These are phyloP conservation scores for Ammospiza caudacuta DNA, from an alignment of 2,113 vertebrate genomes.

Conservation along the genomic window DNA sequence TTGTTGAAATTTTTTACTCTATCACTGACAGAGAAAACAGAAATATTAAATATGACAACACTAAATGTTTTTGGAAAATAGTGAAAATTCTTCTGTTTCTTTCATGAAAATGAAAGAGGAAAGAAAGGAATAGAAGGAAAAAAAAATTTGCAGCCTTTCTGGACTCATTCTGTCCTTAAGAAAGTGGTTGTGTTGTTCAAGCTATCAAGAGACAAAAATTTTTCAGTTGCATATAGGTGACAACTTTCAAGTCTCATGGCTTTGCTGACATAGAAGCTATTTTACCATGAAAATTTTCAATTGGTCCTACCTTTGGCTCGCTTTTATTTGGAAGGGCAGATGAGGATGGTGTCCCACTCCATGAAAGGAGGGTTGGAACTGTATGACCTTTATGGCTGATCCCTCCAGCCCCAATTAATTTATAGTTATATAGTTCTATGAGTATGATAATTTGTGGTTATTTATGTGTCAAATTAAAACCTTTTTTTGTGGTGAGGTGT, in stretches of 20 bases:
- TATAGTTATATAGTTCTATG: no score
- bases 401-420: not conserved
- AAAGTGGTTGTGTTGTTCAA: not conserved
- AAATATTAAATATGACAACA: not conserved
- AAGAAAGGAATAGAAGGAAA: not conserved
- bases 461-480: not conserved
- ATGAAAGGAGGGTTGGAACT: not conserved
- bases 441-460: not conserved
- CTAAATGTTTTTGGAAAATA: not conserved
- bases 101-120: not conserved
- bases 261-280: not conserved
- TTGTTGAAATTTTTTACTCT: not conserved
- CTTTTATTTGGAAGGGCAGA: not conserved
- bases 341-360: not conserved
- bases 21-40: not conserved
- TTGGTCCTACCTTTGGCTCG: not conserved
- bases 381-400: accelerated
- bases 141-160: not conserved
- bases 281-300: not conserved
- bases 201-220: not conserved
- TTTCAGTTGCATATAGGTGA: not conserved
- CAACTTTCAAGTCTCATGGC: not conserved
- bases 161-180: not conserved
- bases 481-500: not conserved
- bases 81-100: not conserved